A percentile compares a stretch with the other conserved stretches of the same genome.
phyloP scores from a whole-genome alignment of 2,888 invertebrate genomes.

The Drosophila macrospina region DNA sequence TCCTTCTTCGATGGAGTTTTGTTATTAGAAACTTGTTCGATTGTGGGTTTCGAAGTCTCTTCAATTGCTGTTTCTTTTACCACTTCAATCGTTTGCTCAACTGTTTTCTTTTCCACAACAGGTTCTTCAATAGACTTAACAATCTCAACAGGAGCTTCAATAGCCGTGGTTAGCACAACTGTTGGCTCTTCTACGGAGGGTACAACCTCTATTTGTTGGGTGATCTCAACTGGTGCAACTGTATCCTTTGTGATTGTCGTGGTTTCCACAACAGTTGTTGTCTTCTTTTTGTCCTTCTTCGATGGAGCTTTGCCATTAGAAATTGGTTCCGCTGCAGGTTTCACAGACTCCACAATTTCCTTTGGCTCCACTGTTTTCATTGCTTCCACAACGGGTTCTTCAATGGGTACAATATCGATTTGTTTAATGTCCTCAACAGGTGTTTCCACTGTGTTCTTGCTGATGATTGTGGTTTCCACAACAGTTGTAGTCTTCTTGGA shows the following conservation, averaged over 20 bases:
- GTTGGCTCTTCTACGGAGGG: conserved; percentile 1
- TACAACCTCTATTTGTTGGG: not conserved
- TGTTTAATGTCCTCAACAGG: conserved; percentile 5
- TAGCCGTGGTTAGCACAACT: conserved; percentile 16
- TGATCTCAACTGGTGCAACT: not conserved
- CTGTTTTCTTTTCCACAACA: not conserved
- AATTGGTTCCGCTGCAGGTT: not conserved
- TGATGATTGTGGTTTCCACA: not conserved
- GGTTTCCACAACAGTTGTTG: conserved; percentile 28
- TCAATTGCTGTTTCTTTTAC: not conserved
- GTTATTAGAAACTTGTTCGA: conserved; percentile 8
- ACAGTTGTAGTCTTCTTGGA: not conserved
- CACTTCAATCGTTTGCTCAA: conserved; percentile 17
- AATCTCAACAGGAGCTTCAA: conserved; percentile 1
- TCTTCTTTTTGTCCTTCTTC: conserved; percentile 23
- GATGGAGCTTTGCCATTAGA: not conserved
- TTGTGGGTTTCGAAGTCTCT: not conserved
- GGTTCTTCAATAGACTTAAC: not conserved
- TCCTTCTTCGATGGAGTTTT: conserved; percentile 50
- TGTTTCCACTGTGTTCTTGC: not conserved
- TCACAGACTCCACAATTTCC: not conserved
- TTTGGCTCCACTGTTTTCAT: not conserved
- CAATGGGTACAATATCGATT: not conserved
- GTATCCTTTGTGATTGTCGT: not conserved
- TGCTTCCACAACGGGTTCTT: not conserved